Evolutionary conservation across 2,113 vertebrate genomes (phyloP).

Genomic region (Tetrao urogallus): DNA sequence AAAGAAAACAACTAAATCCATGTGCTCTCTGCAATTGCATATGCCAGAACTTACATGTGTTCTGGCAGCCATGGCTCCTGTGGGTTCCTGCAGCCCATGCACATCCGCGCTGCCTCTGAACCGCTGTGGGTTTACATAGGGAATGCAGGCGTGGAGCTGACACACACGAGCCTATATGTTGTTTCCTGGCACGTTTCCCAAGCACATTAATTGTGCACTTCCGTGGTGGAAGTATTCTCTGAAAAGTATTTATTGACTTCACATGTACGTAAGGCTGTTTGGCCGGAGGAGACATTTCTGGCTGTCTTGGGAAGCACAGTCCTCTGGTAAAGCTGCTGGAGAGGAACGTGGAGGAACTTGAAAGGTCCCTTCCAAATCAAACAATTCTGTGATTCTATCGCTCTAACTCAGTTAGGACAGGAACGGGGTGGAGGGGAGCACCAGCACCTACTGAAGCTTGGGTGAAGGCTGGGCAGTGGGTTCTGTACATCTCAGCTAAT

Average conservation of each 20-base stretch:
- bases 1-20: not conserved
- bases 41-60: not conserved
- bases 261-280: not conserved
- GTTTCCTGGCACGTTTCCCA: not conserved
- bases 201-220: not conserved
- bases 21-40: not conserved
- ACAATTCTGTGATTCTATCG: too few species aligned
- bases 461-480: not conserved
- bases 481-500: conserved; percentile 18
- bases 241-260: not conserved
- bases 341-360: conserved; percentile 48
- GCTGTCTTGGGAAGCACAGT: not conserved
- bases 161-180: not conserved
- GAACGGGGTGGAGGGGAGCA: conserved; percentile 29
- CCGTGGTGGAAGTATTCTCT: fast-evolving
- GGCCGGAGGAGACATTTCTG: not conserved
- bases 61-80: not conserved
- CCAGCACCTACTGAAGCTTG: not conserved
- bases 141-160: not conserved
- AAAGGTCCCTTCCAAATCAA: too few species aligned
- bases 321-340: conserved; percentile 25
- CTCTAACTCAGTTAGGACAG: conserved; percentile 33
- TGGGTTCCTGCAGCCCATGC: not conserved
- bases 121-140: fast-evolving
- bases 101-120: not conserved